Evolutionary conservation across 1,140 invertebrate species (phyloP).

Genomic region (Stegodyphus dumicola): DNA sequence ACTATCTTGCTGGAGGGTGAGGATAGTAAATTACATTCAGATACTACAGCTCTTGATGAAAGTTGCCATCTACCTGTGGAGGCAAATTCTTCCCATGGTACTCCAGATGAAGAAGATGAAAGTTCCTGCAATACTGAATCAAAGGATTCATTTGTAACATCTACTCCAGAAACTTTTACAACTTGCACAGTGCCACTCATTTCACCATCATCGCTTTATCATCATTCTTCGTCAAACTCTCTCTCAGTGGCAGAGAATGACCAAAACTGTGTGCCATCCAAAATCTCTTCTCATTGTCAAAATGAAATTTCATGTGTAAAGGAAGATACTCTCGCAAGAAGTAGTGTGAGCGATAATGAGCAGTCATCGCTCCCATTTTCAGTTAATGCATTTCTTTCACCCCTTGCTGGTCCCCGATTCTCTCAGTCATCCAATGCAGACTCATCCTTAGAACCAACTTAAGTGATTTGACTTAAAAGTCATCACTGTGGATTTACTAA

Average conservation of each 20-base stretch:
- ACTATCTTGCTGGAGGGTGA: conserved; percentile 30
- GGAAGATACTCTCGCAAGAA: background rate
- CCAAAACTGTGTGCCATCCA: conserved; percentile 42
- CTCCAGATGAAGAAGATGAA: conserved; percentile 11
- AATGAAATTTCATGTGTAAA: background rate
- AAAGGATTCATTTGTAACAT: conserved; percentile 1
- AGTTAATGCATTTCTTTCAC: conserved; percentile 52
- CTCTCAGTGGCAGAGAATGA: conserved; percentile 1
- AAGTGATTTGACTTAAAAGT: conserved; percentile 42
- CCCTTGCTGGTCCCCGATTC: conserved; percentile 50
- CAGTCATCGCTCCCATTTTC: conserved; percentile 34
- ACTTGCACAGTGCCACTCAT: conserved; percentile 43
- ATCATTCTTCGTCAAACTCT: conserved; percentile 28
- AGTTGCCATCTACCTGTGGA: background rate
- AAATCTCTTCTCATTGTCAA: too few species aligned
- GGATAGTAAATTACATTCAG: background rate
- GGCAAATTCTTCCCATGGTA: conserved; percentile 1
- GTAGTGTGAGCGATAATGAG: background rate
- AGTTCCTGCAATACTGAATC: conserved; percentile 50
- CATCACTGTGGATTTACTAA: conserved; percentile 8
- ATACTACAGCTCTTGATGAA: background rate
- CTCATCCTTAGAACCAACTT: conserved; percentile 21
- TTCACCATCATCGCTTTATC: conserved; percentile 7
- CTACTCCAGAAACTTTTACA: conserved; percentile 11
- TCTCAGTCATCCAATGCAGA: conserved; percentile 23